A percentile compares a stretch with the other conserved stretches of the same genome.
Conservation (phyloP, 2,888 invertebrate species). For the Schrankia costaestrigalis region DNA sequence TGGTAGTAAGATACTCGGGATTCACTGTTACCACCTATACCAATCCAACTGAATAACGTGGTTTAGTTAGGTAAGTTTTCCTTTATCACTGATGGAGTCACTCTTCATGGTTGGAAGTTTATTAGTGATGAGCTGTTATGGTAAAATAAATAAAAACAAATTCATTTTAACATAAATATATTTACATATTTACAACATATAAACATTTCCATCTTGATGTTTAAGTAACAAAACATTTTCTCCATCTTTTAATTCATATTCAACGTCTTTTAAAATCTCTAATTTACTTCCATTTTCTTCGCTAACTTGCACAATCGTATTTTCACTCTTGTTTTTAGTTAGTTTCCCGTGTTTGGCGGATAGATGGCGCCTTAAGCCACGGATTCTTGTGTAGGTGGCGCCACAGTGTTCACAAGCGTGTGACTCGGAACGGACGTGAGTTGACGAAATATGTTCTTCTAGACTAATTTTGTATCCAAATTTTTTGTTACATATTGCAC, state of each 20-base stretch:
- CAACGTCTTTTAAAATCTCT: conserved; percentile 20
- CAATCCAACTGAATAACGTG: too few species aligned
- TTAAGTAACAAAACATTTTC: conserved; percentile 28
- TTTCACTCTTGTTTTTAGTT: conserved; percentile 13
- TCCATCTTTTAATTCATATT: conserved; percentile 29
- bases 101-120: too few species aligned
- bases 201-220: conserved; percentile 28
- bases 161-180: neutral
- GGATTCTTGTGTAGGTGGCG: conserved; percentile 51
- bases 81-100: too few species aligned
- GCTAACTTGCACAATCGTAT: conserved; percentile 13
- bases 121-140: too few species aligned
- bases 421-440: conserved; percentile 52
- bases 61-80: too few species aligned
- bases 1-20: neutral
- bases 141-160: conserved; percentile 4
- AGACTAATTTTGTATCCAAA: conserved; percentile 68
- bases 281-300: conserved; percentile 13
- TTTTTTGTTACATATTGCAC: conserved; percentile 61
- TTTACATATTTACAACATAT: conserved; percentile 22
- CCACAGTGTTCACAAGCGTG: conserved; percentile 55
- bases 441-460: conserved; percentile 58
- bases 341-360: conserved; percentile 49
- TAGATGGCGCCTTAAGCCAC: conserved; percentile 58
- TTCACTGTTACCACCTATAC: neutral